Conservation (phyloP, 1,140 invertebrate genomes). For the Meloidogyne floridensis region DNA sequence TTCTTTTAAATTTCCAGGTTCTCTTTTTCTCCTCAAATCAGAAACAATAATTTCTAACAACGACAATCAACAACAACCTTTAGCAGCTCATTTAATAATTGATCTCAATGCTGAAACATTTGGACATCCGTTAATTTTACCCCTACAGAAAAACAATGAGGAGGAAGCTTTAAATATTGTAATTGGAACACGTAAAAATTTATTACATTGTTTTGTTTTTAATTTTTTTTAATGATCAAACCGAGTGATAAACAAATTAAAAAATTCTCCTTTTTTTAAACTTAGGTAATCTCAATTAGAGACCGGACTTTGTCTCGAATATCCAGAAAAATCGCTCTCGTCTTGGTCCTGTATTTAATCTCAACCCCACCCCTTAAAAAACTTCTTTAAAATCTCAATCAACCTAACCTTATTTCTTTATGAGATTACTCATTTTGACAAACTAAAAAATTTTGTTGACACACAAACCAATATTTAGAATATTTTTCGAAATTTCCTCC, state of each 20-base stretch:
- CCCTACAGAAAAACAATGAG: neutral
- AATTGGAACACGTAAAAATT: neutral
- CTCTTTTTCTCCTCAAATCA: neutral
- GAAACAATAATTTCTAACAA: neutral
- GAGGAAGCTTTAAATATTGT: neutral
- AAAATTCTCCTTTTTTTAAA: too few relatives aligned
- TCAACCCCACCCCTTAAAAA: too few relatives aligned
- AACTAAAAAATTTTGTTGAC: too few relatives aligned
- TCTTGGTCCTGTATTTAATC: too few relatives aligned
- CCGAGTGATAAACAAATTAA: neutral
- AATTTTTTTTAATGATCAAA: neutral
- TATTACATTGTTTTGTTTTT: conserved; percentile 13
- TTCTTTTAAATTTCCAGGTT: neutral
- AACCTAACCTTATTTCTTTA: too few relatives aligned
- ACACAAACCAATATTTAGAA: too few relatives aligned
- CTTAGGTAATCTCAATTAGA: too few relatives aligned
- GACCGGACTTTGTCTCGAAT: too few relatives aligned
- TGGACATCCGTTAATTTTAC: conserved; percentile 8
- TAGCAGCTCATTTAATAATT: neutral
- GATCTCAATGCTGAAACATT: conserved; percentile 1
- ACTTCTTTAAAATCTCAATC: too few relatives aligned
- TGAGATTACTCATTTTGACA: too few relatives aligned
- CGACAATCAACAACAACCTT: neutral
- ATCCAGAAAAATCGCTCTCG: too few relatives aligned
- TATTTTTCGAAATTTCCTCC: too few relatives aligned